Evolutionary conservation across 2,113 vertebrate species (phyloP).

Genomic region (Gambusia holbrooki): DNA sequence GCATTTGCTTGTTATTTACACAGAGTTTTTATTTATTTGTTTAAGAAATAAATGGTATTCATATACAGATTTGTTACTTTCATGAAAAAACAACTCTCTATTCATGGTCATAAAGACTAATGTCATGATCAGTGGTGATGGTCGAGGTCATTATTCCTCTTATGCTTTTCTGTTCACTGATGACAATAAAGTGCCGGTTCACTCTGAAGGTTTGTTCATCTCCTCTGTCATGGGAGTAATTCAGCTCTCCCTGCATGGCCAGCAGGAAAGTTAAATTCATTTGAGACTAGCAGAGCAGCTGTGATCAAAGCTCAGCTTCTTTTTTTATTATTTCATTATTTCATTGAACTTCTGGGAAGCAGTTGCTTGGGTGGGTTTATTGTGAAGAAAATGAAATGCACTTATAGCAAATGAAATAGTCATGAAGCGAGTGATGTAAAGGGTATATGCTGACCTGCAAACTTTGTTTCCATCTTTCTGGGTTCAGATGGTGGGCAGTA

Average conservation of each 20-base stretch:
- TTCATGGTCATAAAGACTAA: slow-evolving; percentile 36
- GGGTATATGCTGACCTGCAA: not conserved
- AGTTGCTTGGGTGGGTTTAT: slow-evolving; percentile 7
- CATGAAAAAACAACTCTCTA: slow-evolving; percentile 12
- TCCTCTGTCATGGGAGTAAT: slow-evolving; percentile 26
- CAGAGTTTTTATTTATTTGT: not conserved
- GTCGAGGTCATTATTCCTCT: slow-evolving; percentile 42
- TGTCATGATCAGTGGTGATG: slow-evolving; percentile 25
- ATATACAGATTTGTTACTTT: slow-evolving; percentile 40
- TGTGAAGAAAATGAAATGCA: not conserved
- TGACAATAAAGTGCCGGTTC: slow-evolving; percentile 34
- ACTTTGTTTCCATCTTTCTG: slow-evolving; percentile 24
- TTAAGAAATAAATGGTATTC: slow-evolving; percentile 50
- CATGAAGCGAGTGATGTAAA: slow-evolving; percentile 12
- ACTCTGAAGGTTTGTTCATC: slow-evolving; percentile 23
- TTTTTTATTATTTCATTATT: not conserved
- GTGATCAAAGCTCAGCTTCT: slow-evolving; percentile 17
- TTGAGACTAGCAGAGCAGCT: not conserved
- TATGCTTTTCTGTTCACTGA: slow-evolving; percentile 53
- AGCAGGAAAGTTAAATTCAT: slow-evolving; percentile 2
- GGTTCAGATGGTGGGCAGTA: slow-evolving; percentile 28
- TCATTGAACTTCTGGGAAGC: not conserved
- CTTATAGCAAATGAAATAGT: not conserved
- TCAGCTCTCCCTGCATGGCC: slow-evolving; percentile 25
- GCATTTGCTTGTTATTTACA: slow-evolving; percentile 20